These are phyloP conservation scores for Cancer borealis DNA, from an alignment of 2,888 invertebrate species.

Conservation along the genomic window DNA sequence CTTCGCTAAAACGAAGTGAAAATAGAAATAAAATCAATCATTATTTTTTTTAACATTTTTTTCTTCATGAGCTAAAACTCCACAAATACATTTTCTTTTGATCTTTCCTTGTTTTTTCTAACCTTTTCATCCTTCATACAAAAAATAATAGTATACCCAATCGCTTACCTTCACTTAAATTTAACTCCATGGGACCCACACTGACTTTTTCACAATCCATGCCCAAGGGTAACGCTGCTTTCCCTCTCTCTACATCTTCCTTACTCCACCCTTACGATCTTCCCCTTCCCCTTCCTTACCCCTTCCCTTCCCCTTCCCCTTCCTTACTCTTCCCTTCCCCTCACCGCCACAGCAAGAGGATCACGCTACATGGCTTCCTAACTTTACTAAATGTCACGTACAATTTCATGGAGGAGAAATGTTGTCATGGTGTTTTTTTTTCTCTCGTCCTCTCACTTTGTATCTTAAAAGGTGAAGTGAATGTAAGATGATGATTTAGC, in stretches of 20 bases:
- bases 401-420: background rate
- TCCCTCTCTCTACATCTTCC: background rate
- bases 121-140: background rate
- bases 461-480: background rate
- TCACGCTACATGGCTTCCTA: background rate
- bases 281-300: too few species aligned
- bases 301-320: background rate
- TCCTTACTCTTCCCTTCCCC: background rate
- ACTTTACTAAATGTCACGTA: slow-evolving; percentile 11
- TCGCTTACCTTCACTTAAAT: background rate
- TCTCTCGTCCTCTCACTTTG: background rate
- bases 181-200: background rate
- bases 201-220: background rate
- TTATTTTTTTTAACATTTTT: background rate
- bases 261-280: background rate
- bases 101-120: background rate
- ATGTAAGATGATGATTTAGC: background rate
- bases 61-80: background rate
- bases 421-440: background rate
- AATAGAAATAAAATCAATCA: background rate
- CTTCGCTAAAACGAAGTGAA: background rate
- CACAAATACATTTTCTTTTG: background rate
- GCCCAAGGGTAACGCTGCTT: background rate
- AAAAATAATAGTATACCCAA: background rate
- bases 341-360: background rate